Conservation (phyloP, 2,888 invertebrate genomes). For the Campopleginae sp. region DNA sequence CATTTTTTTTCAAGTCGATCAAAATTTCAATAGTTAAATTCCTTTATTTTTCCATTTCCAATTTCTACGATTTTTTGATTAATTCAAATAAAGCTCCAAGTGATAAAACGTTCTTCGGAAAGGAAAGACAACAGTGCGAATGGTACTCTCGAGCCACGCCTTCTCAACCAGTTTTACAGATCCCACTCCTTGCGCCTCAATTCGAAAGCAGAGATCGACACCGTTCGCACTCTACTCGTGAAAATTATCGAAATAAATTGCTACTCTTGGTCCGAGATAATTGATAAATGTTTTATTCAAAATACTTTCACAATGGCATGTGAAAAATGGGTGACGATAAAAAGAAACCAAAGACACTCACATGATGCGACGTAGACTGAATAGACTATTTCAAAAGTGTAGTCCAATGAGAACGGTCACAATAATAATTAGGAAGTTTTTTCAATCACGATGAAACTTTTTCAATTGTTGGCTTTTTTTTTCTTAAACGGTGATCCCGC, state of each 20-base stretch:
- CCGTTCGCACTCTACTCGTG: neutral
- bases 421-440: neutral
- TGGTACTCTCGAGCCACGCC: slow-evolving; percentile 34
- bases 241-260: neutral
- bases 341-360: neutral
- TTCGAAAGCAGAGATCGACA: slow-evolving; percentile 44
- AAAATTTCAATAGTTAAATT: neutral
- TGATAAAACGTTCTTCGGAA: slow-evolving; percentile 1
- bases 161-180: slow-evolving; percentile 47
- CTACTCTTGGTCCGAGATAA: slow-evolving; percentile 3
- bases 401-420: slow-evolving; percentile 4
- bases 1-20: neutral
- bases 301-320: slow-evolving; percentile 27
- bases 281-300: slow-evolving; percentile 44
- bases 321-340: neutral
- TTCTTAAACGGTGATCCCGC: slow-evolving; percentile 77
- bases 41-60: neutral
- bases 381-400: neutral
- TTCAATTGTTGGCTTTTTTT: neutral
- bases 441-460: neutral
- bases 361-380: slow-evolving; percentile 4
- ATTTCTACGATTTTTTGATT: neutral
- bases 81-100: neutral
- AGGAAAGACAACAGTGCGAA: neutral
- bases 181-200: slow-evolving; percentile 30